Evolutionary conservation across 2,888 invertebrate species (phyloP).

Genomic region (Zaprionus lineosus): DNA sequence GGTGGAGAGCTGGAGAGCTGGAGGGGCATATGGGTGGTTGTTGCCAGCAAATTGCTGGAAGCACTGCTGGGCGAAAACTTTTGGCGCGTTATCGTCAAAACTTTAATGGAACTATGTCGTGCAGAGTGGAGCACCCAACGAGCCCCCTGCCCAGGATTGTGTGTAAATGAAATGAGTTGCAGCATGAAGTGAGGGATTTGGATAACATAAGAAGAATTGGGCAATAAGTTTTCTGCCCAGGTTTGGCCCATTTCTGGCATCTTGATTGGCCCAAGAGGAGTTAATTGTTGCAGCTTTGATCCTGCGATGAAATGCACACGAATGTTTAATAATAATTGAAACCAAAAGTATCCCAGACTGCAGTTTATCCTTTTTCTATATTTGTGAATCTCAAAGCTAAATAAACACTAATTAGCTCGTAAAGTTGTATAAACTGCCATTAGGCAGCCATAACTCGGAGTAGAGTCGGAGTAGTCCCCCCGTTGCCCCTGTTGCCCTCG

Average conservation of each 20-base stretch:
- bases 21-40: not conserved
- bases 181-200: not conserved
- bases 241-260: slow-evolving; percentile 3
- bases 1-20: not conserved
- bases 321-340: slow-evolving; percentile 1
- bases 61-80: slow-evolving; percentile 57
- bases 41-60: slow-evolving; percentile 54
- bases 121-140: slow-evolving; percentile 33
- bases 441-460: slow-evolving; percentile 13
- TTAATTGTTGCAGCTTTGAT: slow-evolving; percentile 5
- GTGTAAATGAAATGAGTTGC: not conserved
- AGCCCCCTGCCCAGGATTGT: slow-evolving; percentile 1
- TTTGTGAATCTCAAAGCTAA: slow-evolving; percentile 4
- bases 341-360: slow-evolving; percentile 1
- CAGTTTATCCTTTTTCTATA: not conserved
- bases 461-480: too few species aligned
- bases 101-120: slow-evolving; percentile 67
- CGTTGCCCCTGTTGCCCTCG: too few species aligned
- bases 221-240: slow-evolving; percentile 1
- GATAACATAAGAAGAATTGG: slow-evolving; percentile 5
- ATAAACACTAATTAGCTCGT: slow-evolving; percentile 19
- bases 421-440: slow-evolving; percentile 28
- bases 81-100: slow-evolving; percentile 64
- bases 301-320: not conserved
- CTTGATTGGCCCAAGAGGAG: slow-evolving; percentile 10